Evolutionary conservation across 2,113 vertebrate genomes (phyloP), one percentile per base, ranked within the genome.

Genomic region (Gasterosteus aculeatus): DNA sequence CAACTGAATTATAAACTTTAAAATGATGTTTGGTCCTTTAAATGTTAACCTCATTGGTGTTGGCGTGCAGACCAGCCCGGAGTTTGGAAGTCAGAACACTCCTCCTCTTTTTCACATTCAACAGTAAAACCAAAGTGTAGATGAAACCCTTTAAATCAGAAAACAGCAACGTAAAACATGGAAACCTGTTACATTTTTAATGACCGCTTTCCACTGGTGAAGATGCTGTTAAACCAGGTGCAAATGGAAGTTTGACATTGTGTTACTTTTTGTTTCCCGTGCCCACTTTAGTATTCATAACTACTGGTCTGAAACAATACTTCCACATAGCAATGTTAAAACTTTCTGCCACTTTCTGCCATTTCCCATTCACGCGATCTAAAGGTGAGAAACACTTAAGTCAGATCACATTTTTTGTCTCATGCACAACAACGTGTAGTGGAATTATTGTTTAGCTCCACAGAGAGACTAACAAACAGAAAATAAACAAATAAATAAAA

Each of bases 171-270:
- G 58, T 16, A 12, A 66, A 58, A 47, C 15, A 53, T 22, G 56
- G 16, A 22, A 2, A 59, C 7, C 4, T n/a, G 12, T 67, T 18
- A 29, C 41, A 33, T 33, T 62, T 4, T 5, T 35, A n/a, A 46
- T 54, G 35, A 60, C 10, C 60, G 35, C 46, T 63, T 26, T 42
- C 60, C 26, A 42, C 42, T 49, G 10, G 7, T 10, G 14, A 9
- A 64, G 8, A 4, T 64, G 46, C 47, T 54, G 49, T 73, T 56
- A 4, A 54, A 64, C 60, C 18, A 35, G 26, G 39, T 65, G 60
- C 22, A 31, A 33, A 29, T 19, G 35, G 8, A 53, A 33, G 15
- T 44, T 42, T 64, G 47, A 53, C 33, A 16, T 51, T 29, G 70
- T 64, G 49, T 64, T 64, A 16, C n/a, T 41, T 33, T 22, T 22